Conservation (phyloP, 2,113 vertebrate genomes). For the Gasterosteus aculeatus region DNA sequence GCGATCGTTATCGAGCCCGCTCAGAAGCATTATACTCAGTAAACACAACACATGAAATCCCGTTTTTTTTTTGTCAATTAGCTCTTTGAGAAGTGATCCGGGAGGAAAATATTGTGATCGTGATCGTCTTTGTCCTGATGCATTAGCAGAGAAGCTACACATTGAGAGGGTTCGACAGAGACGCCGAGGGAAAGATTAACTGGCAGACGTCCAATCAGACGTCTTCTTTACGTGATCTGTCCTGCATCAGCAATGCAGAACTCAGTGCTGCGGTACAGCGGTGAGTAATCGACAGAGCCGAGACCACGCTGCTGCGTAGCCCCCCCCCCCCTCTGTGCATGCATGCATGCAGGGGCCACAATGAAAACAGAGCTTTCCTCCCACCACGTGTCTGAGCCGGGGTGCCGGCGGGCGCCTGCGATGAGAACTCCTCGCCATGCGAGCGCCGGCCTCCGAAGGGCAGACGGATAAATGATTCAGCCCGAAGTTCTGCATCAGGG, state of each 20-base stretch:
- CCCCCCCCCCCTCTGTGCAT: constrained; percentile 3
- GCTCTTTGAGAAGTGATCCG: constrained; percentile 55
- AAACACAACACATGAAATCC: constrained; percentile 67
- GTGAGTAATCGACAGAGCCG: constrained; percentile 14
- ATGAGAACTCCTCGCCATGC: constrained; percentile 65
- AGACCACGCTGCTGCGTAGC: constrained; percentile 32
- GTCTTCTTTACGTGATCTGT: constrained; percentile 40
- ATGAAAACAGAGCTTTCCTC: constrained; percentile 53
- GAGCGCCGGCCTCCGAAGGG: constrained; percentile 63
- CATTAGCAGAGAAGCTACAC: constrained; percentile 16
- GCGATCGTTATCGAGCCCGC: constrained; percentile 58
- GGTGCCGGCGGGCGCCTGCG: constrained; percentile 62
- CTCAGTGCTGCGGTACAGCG: constrained; percentile 25
- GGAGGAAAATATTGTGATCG: constrained; percentile 18
- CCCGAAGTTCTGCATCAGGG: constrained; percentile 72
- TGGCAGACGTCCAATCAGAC: constrained; percentile 14
- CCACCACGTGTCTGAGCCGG: constrained; percentile 55
- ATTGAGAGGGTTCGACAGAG: constrained; percentile 7
- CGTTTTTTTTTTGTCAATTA: constrained; percentile 71
- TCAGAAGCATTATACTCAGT: constrained; percentile 61
- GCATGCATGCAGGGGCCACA: constrained; percentile 36
- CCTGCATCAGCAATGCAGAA: constrained; percentile 7
- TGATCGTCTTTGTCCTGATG: constrained; percentile 33
- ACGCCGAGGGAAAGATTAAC: constrained; percentile 24
- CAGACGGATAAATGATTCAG: constrained; percentile 75